Conservation (phyloP, 2,888 invertebrate genomes). For the Dendrolimus pini region DNA sequence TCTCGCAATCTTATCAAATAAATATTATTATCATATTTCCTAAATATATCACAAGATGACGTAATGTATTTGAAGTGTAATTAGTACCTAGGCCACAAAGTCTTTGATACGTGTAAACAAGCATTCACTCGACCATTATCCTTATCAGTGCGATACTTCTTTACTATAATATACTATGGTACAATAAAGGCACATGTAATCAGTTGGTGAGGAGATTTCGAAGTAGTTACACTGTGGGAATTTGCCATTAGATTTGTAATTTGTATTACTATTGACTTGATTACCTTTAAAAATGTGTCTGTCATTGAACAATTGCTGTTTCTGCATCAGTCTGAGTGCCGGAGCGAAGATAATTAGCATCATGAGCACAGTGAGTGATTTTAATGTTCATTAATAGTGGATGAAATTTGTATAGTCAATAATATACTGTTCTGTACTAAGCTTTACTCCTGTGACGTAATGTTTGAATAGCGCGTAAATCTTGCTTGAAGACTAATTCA, state of each 20-base stretch:
- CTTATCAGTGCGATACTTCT: slow-evolving; percentile 1
- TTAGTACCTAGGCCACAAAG: neutral
- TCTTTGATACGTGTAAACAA: neutral
- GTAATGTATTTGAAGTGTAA: neutral
- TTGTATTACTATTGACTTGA: no score
- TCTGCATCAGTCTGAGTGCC: slow-evolving; percentile 33
- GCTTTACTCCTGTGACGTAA: no score
- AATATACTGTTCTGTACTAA: no score
- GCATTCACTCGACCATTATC: neutral
- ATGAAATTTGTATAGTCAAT: no score
- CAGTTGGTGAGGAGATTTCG: slow-evolving; percentile 12
- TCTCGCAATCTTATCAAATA: neutral
- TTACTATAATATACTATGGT: neutral
- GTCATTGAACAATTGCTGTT: slow-evolving; percentile 32
- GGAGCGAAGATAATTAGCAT: slow-evolving; percentile 38
- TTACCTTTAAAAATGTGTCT: slow-evolving; percentile 26
- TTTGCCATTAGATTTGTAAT: neutral
- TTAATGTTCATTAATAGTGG: neutral
- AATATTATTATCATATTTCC: neutral
- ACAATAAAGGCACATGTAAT: slow-evolving; percentile 15
- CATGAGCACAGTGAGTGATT: slow-evolving; percentile 31
- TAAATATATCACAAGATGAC: neutral
- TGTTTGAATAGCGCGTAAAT: no score
- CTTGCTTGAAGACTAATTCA: no score
- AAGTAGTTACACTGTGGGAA: neutral